A percentile compares a stretch with the other conserved stretches of the same genome.
Evolutionary conservation across 2,888 invertebrate species (phyloP).

Genomic region (Amitus sp.): DNA sequence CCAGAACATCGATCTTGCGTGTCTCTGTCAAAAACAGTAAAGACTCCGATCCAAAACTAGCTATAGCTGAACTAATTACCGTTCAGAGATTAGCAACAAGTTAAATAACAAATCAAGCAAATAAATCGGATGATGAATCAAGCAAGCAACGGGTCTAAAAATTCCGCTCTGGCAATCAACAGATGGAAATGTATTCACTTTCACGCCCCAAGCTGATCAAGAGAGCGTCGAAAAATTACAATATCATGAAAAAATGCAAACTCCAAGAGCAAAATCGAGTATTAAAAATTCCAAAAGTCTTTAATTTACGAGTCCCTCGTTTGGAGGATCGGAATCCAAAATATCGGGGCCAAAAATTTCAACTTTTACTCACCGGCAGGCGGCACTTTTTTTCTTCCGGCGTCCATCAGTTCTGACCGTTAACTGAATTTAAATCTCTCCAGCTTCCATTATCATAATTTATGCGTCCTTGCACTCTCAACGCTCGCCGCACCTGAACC

Average conservation of each 20-base stretch:
- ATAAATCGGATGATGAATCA: constrained; percentile 30
- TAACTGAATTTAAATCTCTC: constrained; percentile 63
- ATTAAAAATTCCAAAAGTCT: too few relatives aligned
- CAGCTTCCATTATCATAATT: constrained; percentile 59
- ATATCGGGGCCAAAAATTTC: constrained; percentile 42
- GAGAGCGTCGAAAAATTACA: constrained; percentile 9
- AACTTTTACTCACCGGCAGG: constrained; percentile 56
- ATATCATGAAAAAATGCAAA: constrained; percentile 3
- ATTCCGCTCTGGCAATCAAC: constrained; percentile 18
- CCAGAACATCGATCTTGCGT: too few relatives aligned
- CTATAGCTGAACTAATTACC: background rate
- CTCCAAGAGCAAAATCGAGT: background rate
- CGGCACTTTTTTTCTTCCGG: too few relatives aligned
- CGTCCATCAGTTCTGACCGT: constrained; percentile 61
- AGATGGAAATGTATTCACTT: constrained; percentile 30
- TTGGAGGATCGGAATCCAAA: constrained; percentile 10
- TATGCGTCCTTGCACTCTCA: constrained; percentile 57
- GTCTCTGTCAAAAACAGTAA: too few relatives aligned
- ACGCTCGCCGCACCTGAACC: constrained; percentile 39
- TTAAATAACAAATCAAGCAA: constrained; percentile 33
- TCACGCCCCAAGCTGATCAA: constrained; percentile 24
- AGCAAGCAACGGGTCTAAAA: constrained; percentile 11
- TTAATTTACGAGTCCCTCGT: too few relatives aligned
- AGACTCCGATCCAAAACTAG: too few relatives aligned
- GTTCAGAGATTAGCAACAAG: constrained; percentile 26